A percentile compares a stretch with the other conserved stretches of the same genome.
These are phyloP conservation scores for Aethes cnicana DNA, from an alignment of 2,888 invertebrate species.

Conservation along the genomic window DNA sequence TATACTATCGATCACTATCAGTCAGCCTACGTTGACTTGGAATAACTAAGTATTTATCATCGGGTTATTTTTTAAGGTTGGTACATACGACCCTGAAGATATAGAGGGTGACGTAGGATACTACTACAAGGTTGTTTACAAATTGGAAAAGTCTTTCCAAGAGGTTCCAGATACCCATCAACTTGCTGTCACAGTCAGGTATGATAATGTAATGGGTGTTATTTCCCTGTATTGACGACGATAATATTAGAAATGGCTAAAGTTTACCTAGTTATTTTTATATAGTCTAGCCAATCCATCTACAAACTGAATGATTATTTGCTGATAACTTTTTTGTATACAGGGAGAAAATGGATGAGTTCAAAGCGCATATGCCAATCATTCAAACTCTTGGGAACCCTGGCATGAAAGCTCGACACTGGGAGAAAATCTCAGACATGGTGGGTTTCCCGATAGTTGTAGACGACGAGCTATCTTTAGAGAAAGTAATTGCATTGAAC, in stretches of 20 bases:
- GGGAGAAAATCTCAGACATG: constrained; percentile 97
- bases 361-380: constrained; percentile 92
- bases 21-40: too few relatives aligned
- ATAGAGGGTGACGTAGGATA: constrained; percentile 91
- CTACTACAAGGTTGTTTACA: constrained; percentile 88
- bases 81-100: constrained; percentile 92
- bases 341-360: constrained; percentile 90
- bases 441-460: constrained; percentile 96
- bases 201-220: too few relatives aligned
- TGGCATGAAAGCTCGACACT: constrained; percentile 94
- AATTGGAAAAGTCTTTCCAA: constrained; percentile 92
- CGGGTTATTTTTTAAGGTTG: too few relatives aligned
- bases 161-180: constrained; percentile 88
- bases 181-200: constrained; percentile 85
- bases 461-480: constrained; percentile 90
- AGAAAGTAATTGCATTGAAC: constrained; percentile 93
- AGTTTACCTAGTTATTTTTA: not conserved
- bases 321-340: constrained; percentile 35
- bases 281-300: not conserved
- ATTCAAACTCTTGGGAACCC: constrained; percentile 97
- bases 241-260: too few relatives aligned
- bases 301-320: too few relatives aligned
- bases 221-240: too few relatives aligned
- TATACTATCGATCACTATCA: too few relatives aligned
- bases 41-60: too few relatives aligned